Conservation (phyloP, 1,140 invertebrate species). For the Drosophila triauraria region DNA sequence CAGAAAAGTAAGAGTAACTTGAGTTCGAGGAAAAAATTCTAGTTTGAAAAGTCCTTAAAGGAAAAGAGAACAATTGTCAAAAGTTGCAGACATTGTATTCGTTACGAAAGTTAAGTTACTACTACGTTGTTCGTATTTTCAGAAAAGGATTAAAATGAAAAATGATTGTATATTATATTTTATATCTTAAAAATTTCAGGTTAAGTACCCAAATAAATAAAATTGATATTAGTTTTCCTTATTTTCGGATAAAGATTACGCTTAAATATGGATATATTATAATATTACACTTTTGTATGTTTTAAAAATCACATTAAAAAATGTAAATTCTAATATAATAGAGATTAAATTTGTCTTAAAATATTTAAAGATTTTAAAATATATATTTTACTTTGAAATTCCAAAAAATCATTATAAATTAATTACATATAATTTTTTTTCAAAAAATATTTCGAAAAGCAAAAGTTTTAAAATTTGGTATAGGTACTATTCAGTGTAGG, state of each 20-base stretch:
- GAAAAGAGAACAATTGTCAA: not conserved
- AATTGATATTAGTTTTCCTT: no score
- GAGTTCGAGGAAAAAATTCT: constrained; percentile 15
- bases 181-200: not conserved
- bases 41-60: constrained; percentile 16
- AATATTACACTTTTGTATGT: no score
- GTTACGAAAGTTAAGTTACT: not conserved
- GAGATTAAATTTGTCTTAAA: no score
- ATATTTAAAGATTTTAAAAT: no score
- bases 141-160: not conserved
- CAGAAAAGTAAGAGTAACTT: constrained; percentile 31
- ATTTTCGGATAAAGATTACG: no score
- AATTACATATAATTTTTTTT: no score
- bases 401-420: no score
- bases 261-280: no score
- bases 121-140: not conserved
- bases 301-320: no score
- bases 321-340: no score
- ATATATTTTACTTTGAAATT: no score
- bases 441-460: not conserved
- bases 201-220: no score
- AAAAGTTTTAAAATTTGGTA: not conserved
- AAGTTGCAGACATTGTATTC: constrained; percentile 7
- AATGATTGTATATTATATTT: not conserved
- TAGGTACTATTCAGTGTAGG: not conserved